Conservation (phyloP, 2,113 vertebrate genomes). For the Cephalopholis sonnerati region DNA sequence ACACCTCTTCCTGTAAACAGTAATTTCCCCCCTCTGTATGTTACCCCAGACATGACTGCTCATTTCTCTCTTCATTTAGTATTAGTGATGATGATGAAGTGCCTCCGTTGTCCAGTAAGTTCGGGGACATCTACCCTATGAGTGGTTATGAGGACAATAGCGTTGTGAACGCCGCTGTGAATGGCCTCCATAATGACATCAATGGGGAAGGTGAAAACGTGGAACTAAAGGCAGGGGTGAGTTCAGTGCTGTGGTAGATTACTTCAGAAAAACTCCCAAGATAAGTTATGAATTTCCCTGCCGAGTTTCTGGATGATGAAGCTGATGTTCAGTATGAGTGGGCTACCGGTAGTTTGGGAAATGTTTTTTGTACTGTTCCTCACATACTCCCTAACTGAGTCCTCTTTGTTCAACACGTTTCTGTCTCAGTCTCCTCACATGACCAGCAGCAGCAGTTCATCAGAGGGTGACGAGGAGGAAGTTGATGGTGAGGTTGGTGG, state of each 20-base stretch:
- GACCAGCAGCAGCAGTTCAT: slow-evolving; percentile 95
- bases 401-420: not conserved
- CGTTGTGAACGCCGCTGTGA: slow-evolving; percentile 88
- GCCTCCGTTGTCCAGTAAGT: slow-evolving; percentile 91
- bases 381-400: slow-evolving; percentile 41
- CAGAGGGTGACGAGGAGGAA: slow-evolving; percentile 95
- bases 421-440: slow-evolving; percentile 88
- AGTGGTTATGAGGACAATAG: slow-evolving; percentile 89
- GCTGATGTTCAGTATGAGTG: slow-evolving; percentile 21
- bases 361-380: not conserved
- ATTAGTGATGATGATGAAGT: slow-evolving; percentile 91
- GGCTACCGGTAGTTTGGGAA: slow-evolving; percentile 29
- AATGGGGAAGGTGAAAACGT: slow-evolving; percentile 89
- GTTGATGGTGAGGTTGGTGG: slow-evolving; percentile 87
- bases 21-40: not conserved
- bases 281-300: slow-evolving; percentile 50
- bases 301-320: slow-evolving; percentile 53
- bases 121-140: slow-evolving; percentile 92
- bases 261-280: not conserved
- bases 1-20: not conserved
- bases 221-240: slow-evolving; percentile 91
- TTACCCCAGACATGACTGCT: slow-evolving; percentile 7
- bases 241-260: not conserved
- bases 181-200: slow-evolving; percentile 90
- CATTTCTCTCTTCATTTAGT: slow-evolving; percentile 73